phyloP scores from a whole-genome alignment of 2,113 vertebrate genomes.

The Cisticola juncidis region DNA sequence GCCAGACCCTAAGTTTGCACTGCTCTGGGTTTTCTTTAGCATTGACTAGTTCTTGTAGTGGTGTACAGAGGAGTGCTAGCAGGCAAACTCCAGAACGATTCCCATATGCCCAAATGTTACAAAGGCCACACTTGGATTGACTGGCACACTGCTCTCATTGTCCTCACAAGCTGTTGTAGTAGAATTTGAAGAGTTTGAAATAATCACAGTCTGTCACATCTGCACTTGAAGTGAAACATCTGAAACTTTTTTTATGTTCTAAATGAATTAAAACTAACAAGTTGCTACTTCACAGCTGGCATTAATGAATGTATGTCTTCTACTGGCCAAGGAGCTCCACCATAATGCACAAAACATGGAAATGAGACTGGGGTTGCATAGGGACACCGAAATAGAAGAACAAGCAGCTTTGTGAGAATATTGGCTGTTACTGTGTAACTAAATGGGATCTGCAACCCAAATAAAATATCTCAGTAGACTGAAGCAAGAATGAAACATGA shows the following conservation, averaged over 20 bases:
- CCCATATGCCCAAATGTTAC: neutral
- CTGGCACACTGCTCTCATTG: neutral
- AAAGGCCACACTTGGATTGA: neutral
- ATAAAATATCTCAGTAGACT: neutral
- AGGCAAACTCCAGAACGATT: neutral
- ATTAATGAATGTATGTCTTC: neutral
- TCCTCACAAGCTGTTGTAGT: fast-evolving
- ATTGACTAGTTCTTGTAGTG: neutral
- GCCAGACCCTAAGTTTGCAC: neutral
- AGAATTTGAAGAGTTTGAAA: neutral
- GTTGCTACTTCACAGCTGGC: neutral
- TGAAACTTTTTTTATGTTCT: neutral
- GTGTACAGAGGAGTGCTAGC: neutral
- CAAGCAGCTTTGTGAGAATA: neutral
- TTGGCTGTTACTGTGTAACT: neutral
- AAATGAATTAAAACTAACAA: neutral
- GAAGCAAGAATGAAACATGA: neutral
- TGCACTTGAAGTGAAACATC: neutral
- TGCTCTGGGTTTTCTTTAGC: neutral
- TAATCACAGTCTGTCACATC: neutral
- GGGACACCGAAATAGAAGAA: neutral
- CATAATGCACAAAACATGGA: neutral
- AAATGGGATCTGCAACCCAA: neutral
- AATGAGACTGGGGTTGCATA: neutral
- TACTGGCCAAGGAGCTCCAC: neutral